A percentile compares a stretch with the other conserved stretches of the same genome.
Conservation (phyloP, 2,888 invertebrate genomes). For the Blastobasis adustella region DNA sequence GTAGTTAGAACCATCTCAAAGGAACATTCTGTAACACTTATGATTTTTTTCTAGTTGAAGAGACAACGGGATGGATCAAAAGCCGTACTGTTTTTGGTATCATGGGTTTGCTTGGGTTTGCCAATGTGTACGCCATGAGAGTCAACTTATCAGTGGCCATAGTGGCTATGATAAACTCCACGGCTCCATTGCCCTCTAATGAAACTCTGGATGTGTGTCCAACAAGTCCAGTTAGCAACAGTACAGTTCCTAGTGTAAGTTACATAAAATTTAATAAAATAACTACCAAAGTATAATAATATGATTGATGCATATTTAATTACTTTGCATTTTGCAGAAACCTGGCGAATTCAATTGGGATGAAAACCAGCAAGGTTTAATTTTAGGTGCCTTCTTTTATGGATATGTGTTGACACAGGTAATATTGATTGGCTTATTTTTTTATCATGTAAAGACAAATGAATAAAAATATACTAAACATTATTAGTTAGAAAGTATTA, state of each 20-base stretch:
- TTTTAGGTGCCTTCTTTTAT: constrained; percentile 88
- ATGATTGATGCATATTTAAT: background rate
- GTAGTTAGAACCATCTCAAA: too few species aligned
- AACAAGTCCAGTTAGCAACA: constrained; percentile 51
- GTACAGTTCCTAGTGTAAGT: constrained; percentile 55
- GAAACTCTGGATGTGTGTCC: constrained; percentile 78
- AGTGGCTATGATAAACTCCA: constrained; percentile 93
- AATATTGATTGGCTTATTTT: background rate
- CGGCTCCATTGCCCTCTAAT: constrained; percentile 74
- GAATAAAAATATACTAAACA: background rate
- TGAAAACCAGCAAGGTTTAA: constrained; percentile 84
- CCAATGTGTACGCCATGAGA: constrained; percentile 91
- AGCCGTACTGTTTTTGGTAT: constrained; percentile 86
- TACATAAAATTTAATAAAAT: background rate
- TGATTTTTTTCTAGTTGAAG: constrained; percentile 52
- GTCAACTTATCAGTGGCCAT: constrained; percentile 95
- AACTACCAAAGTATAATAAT: background rate
- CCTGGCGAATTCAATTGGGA: constrained; percentile 86
- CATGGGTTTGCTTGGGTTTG: constrained; percentile 91
- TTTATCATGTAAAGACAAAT: background rate
- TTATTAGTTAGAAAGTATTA: background rate
- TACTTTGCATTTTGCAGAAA: constrained; percentile 55
- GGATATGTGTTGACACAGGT: constrained; percentile 89
- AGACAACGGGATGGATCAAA: constrained; percentile 81
- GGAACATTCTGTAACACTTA: too few species aligned